Conservation (phyloP, 2,888 invertebrate genomes). For the Drosophila paucipuncta region DNA sequence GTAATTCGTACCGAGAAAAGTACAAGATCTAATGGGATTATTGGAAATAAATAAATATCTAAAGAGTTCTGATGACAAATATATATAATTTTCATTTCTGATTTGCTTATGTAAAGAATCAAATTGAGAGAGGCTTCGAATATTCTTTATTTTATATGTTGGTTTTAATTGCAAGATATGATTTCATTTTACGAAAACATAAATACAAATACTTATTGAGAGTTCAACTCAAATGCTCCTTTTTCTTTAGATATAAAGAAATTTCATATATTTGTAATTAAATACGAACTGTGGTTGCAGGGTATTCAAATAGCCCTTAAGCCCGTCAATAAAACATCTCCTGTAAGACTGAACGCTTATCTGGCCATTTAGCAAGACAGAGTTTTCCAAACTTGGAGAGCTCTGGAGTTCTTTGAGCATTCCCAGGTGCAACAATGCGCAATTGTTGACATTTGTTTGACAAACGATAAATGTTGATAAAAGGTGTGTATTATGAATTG, state of each 20-base stretch:
- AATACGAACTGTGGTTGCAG: not conserved
- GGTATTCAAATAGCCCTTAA: slow-evolving; percentile 35
- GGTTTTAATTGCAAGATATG: not conserved
- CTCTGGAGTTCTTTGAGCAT: slow-evolving; percentile 23
- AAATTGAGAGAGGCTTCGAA: not conserved
- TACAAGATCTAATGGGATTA: not conserved
- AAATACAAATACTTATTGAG: not conserved
- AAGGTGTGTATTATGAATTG: slow-evolving; percentile 53
- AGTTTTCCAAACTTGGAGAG: slow-evolving; percentile 32
- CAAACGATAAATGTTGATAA: slow-evolving; percentile 73
- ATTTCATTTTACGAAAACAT: not conserved
- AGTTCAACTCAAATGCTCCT: not conserved
- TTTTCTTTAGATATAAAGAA: not conserved
- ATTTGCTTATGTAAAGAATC: not conserved
- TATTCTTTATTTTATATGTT: not conserved
- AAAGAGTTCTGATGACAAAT: not conserved
- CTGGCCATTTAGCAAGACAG: slow-evolving; percentile 61
- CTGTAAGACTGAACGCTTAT: slow-evolving; percentile 48
- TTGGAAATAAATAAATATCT: not conserved
- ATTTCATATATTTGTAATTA: not conserved
- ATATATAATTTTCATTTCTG: not conserved
- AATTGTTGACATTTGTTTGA: slow-evolving; percentile 78
- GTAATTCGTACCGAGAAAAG: not conserved
- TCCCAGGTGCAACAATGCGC: slow-evolving; percentile 77
- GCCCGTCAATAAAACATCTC: slow-evolving; percentile 46